Evolutionary conservation across 2,797 vertebrate species (phyloP), one percentile per base, ranked within the genome.

Genomic region (Lagodon rhomboides): DNA sequence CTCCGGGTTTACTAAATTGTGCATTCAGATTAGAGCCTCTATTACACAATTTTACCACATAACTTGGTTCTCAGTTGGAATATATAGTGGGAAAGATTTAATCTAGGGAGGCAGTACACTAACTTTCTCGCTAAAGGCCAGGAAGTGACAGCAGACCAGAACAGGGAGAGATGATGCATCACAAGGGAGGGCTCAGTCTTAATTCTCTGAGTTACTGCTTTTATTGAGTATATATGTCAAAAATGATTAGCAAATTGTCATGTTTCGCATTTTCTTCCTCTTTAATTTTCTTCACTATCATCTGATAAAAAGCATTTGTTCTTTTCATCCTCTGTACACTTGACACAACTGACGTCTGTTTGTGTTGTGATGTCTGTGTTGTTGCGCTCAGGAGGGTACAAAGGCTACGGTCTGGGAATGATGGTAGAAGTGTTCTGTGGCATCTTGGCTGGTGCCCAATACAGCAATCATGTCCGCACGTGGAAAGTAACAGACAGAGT

Each of bases 391-490:
- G 95, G 95, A 44, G 94, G 95, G 0, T 94, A 96, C 88, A 96
- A 96, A 84, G 95, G 95, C 55, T 96, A 90, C 12, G 95, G 95
- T 4, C 86, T 96, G 78, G 94, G 90, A 25, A 90, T 96, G 93
- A 95, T 96, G 95, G 95, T 96, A 79, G 95, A 96, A 67, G 85
- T 95, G 49, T 95, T 96, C 80, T 96, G 94, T 67, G 95, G 95
- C 0, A 95, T 96, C 38, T 77, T 96, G 71, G 87, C 94, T 0
- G 95, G 95, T 0, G 91, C 94, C 5, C 61, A 93, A 17, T 96
- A 95, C 89, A 95, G 95, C 84, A 91, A 88, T n/a, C 30, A 93
- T 1, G 10, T 96, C 65, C 94, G 94, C 59, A 93, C 85, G 0
- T 96, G 95, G 95, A 95, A 94, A 82, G 91, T 88, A n/a, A 95